Base-by-base conservation (phyloP, 1,140 invertebrate genomes). In the Gryllus bimaculatus region DNA sequence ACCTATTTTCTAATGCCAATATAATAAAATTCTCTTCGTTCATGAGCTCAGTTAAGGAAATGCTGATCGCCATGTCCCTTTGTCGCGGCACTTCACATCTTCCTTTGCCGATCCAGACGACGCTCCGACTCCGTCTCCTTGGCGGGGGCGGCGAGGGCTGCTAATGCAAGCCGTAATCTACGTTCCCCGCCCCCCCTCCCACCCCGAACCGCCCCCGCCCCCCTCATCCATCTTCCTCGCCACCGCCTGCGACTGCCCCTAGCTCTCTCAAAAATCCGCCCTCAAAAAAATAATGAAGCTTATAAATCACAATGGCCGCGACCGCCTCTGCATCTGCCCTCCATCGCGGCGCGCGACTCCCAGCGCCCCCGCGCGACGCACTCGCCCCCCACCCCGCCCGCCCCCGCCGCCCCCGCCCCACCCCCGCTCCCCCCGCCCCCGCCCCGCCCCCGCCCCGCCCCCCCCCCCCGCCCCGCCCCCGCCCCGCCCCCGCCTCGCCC, bases 281-380 rank as follows among this genome's bases (percentile, higher is more conserved):
- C 54, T 66, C 54, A 66, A 66, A 66, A 66, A 66, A 66, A 66
- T 66, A 66, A 66, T 66, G 54, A 66, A 66, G 54, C 54, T 66
- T 66, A 66, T 66, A 66, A 66, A 66, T 66, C 54, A 66, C 54
- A 66, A 66, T 66, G 54, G 54, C 54, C 54, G 54, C 54, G 54
- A 7, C 10, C 54, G 54, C 54, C 18, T 3, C 54, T 66, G 54
- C 54, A 66, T 66, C 54, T 66, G 54, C 54, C n/a, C 54, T 13
- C 54, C 54, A 66, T 18, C 10, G 54, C 18, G 54, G 18, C 54
- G 54, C 7, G 54, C 54, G 54, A 18, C 54, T 39, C 26, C 1
- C 26, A 39, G 26, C 54, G 54, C 54, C 7, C 2, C 54, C 18
- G 54, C 54, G 10, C 18, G 54, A 13, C 10, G 10, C 18, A 66